Evolutionary conservation across 1,140 invertebrate species (phyloP), one percentile per base, ranked within the genome.

Genomic region (Coboldia fuscipes): DNA sequence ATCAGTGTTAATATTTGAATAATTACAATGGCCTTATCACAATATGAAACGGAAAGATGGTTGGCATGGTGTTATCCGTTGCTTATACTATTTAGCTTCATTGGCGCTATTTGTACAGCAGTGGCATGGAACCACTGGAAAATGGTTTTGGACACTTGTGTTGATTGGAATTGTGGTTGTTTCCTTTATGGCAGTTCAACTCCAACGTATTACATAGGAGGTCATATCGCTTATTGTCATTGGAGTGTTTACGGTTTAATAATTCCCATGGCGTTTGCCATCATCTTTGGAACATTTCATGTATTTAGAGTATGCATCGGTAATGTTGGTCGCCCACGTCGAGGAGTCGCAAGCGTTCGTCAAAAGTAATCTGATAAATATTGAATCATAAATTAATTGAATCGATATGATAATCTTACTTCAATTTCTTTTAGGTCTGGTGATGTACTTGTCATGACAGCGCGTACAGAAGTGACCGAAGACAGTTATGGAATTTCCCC

Each of bases 61-160:
- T 47, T 75, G 1, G 57, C 61, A 24, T 46, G 53, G 31, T 43
- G 68, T 2, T 75, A 75, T 38, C 53, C 51, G 0, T 39, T 56
- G 2, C 48, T 68, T 2, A 53, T 60, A 6, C 33, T 61, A 0
- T 40, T 64, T 0, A 62, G 68, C 2, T 34, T 60, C 5, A 42
- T 65, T 4, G 65, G 67, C 9, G 52, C 65, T 32, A 54, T 67
- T 16, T 67, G 62, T 13, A 46, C 66, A n/a, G 63, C 58, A 3
- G 56, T 70, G 4, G 57, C 63, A 3, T 76, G 69, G 63, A 57
- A 66, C 17, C 63, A 76, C 44, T 78, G 74, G 74, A 50, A 59
- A 20, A 51, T 60, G 31, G 70, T 68, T 0, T 51, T 76, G 7
- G 63, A 75, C 41, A 57, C 62, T 6, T 76, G 73, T 38, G 58